phyloP scores from a whole-genome alignment of 2,797 vertebrate genomes.

The Erethizon dorsatum region DNA sequence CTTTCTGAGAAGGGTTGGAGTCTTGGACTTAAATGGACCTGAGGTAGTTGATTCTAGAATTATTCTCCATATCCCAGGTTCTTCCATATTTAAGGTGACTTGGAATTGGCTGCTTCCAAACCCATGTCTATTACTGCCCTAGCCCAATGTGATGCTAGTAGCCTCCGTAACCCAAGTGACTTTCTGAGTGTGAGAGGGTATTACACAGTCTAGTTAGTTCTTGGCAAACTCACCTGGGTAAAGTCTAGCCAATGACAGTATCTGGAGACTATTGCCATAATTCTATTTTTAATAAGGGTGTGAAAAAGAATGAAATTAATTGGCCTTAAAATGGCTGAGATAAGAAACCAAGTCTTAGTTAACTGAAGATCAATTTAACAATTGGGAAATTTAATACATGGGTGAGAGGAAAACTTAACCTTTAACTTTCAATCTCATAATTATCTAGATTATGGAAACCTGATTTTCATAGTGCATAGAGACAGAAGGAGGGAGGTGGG shows the following conservation, averaged over 20 bases:
- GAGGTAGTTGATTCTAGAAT: not conserved
- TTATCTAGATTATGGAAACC: conserved; percentile 69
- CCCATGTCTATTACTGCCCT: not conserved
- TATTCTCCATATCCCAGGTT: not conserved
- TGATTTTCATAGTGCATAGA: conserved; percentile 51
- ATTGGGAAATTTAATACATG: conserved; percentile 64
- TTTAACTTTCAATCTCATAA: conserved; percentile 72
- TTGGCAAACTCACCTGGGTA: conserved; percentile 24
- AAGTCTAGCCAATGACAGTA: conserved; percentile 30
- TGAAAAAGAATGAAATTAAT: conserved; percentile 59
- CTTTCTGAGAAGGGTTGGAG: not conserved
- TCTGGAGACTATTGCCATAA: not conserved
- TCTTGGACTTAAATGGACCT: not conserved
- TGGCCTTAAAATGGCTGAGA: conserved; percentile 72
- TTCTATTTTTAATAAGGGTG: conserved; percentile 76
- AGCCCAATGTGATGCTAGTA: not conserved
- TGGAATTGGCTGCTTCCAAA: conserved; percentile 47
- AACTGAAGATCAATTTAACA: conserved; percentile 59
- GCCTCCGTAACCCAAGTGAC: not conserved
- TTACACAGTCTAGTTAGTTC: conserved; percentile 1
- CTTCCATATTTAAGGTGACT: not conserved
- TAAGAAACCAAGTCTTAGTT: conserved; percentile 70
- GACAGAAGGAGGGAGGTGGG: not conserved
- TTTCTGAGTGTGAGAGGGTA: not conserved
- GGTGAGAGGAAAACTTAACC: not conserved